These are phyloP conservation scores for Phrynosoma blainvillii DNA, from an alignment of 2,113 vertebrate genomes.

Conservation along the genomic window DNA sequence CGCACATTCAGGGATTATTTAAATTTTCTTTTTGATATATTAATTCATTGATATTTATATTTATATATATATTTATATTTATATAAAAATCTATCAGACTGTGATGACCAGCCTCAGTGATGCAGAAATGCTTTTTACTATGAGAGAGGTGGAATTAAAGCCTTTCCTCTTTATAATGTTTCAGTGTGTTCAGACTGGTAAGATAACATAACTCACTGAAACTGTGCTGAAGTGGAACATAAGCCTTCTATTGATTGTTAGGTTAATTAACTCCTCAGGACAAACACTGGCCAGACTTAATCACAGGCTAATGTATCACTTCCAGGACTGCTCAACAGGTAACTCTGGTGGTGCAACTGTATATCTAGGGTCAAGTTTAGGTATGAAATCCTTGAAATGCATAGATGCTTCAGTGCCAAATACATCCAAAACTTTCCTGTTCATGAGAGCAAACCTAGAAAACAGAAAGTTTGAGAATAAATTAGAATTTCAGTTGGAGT, in stretches of 20 bases:
- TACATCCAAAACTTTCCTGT: conserved; percentile 88
- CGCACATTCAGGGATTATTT: conserved; percentile 46
- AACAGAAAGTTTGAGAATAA: conserved; percentile 2
- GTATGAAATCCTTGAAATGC: conserved; percentile 88
- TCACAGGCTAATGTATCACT: not conserved
- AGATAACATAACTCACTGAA: conserved; percentile 72
- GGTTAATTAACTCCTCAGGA: conserved; percentile 72
- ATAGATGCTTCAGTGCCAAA: conserved; percentile 94
- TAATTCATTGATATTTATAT: conserved; percentile 74
- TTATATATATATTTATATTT: conserved; percentile 65
- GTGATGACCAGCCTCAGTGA: conserved; percentile 66
- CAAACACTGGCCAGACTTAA: conserved; percentile 64
- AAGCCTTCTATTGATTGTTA: conserved; percentile 59
- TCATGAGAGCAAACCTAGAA: conserved; percentile 93
- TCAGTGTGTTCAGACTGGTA: conserved; percentile 74
- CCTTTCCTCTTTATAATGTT: conserved; percentile 68
- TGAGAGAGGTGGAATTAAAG: conserved; percentile 75
- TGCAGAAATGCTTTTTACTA: conserved; percentile 69
- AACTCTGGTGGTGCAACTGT: conserved; percentile 76
- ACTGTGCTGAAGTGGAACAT: conserved; percentile 79
- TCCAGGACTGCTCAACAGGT: conserved; percentile 82
- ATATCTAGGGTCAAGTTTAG: conserved; percentile 88
- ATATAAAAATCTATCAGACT: conserved; percentile 68
- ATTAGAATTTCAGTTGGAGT: not conserved
- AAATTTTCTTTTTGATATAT: conserved; percentile 71